These are phyloP conservation scores for Onychomys torridus DNA, from an alignment of 2,797 vertebrate genomes.

Conservation along the genomic window DNA sequence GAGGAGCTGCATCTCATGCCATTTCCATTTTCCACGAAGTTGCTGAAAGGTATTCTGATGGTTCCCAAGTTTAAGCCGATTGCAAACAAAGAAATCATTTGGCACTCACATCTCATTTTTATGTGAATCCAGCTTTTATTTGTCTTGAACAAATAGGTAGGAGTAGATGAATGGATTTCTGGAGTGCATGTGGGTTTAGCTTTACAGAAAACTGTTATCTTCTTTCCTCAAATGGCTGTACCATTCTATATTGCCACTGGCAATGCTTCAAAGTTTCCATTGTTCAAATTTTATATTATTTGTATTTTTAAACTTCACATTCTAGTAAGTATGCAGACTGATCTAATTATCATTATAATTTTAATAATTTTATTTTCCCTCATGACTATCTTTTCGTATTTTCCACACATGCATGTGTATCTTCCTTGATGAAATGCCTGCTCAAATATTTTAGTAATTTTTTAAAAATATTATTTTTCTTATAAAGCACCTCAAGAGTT, in stretches of 20 bases:
- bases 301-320: not conserved
- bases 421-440: not conserved
- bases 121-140: not conserved
- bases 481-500: constrained; percentile 13
- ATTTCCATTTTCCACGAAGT: constrained; percentile 48
- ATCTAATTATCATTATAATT: not conserved
- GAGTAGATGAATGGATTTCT: constrained; percentile 6
- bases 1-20: constrained; percentile 4
- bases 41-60: not conserved
- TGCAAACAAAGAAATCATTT: constrained; percentile 24
- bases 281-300: not conserved
- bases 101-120: not conserved
- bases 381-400: constrained; percentile 1
- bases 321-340: not conserved
- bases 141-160: constrained; percentile 45
- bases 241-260: not conserved
- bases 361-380: not conserved
- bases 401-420: not conserved
- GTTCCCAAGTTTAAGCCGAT: not conserved
- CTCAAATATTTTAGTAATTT: not conserved
- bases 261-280: not conserved
- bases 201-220: constrained; percentile 26
- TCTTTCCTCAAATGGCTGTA: constrained; percentile 12
- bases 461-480: not conserved
- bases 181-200: not conserved